Percentiles rank a stretch among this genome's conserved stretches.
Evolutionary conservation across 2,888 invertebrate species (phyloP).

Genomic region (Trichopoda pennipes): DNA sequence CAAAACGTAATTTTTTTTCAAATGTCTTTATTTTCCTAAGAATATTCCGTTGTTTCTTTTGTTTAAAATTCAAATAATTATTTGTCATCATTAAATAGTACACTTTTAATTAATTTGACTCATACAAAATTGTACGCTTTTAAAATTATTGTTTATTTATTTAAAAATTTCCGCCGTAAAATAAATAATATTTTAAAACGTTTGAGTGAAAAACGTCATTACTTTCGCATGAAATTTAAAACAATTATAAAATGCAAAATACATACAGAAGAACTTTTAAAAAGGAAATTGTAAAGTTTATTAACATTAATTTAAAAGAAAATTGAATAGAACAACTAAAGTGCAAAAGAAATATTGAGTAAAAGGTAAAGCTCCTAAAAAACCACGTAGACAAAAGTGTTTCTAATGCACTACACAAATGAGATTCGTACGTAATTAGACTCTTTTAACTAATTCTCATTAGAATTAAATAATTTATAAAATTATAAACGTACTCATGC

Average conservation of each 20-base stretch:
- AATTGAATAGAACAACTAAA: slow-evolving; percentile 5
- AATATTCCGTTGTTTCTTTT: no score
- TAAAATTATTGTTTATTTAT: not conserved
- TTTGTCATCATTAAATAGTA: not conserved
- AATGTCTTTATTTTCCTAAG: no score
- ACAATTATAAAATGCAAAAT: not conserved
- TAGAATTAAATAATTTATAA: not conserved
- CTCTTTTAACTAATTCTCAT: not conserved
- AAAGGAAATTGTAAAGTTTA: slow-evolving; percentile 43
- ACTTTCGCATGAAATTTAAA: not conserved
- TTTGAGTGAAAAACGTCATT: not conserved
- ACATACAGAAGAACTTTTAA: not conserved
- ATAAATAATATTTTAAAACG: no score
- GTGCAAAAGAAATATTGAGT: not conserved
- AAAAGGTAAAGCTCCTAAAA: not conserved
- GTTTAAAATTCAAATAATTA: no score
- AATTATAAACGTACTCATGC: not conserved
- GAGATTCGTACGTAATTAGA: not conserved
- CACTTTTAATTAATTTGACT: not conserved
- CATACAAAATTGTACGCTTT: not conserved
- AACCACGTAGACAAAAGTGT: slow-evolving; percentile 31
- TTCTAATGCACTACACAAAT: not conserved
- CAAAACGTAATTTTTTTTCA: no score
- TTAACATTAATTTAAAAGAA: slow-evolving; percentile 49
- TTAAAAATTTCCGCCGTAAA: no score